A percentile compares a stretch with the other conserved stretches of the same genome.
phyloP scores from a whole-genome alignment of 2,113 vertebrate genomes.

The Etheostoma spectabile region DNA sequence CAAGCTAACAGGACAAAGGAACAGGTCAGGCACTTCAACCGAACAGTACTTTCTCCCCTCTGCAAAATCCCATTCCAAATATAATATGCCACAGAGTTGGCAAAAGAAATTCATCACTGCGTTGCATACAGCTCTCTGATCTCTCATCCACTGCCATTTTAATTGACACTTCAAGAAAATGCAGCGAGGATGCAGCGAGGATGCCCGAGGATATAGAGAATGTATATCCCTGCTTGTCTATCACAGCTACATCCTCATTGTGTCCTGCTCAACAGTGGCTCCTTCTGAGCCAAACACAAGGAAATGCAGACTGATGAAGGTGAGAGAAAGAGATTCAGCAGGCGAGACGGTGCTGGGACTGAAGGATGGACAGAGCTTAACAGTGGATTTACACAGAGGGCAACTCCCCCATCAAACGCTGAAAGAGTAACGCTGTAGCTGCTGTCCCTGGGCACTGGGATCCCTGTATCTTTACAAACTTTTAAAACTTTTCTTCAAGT shows the following conservation, averaged over 20 bases:
- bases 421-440: conserved; percentile 31
- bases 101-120: conserved; percentile 46
- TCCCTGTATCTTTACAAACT: not conserved
- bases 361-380: conserved; percentile 55
- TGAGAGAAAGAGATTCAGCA: conserved; percentile 25
- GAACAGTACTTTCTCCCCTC: conserved; percentile 56
- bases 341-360: conserved; percentile 8
- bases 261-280: conserved; percentile 17
- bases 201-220: conserved; percentile 47
- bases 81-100: conserved; percentile 57
- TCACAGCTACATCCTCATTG: conserved; percentile 31
- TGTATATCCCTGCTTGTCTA: conserved; percentile 39
- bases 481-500: not conserved
- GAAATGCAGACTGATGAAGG: conserved; percentile 28
- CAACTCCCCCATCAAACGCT: conserved; percentile 46
- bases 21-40: conserved; percentile 71
- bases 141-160: conserved; percentile 57
- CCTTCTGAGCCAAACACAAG: conserved; percentile 4
- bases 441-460: not conserved
- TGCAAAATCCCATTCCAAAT: conserved; percentile 63
- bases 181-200: conserved; percentile 28
- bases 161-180: conserved; percentile 60
- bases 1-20: conserved; percentile 69
- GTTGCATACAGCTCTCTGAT: conserved; percentile 48
- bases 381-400: conserved; percentile 61